These are phyloP conservation scores for Drosophila pseudoananassae DNA, from an alignment of 1,140 invertebrate species.

Conservation along the genomic window DNA sequence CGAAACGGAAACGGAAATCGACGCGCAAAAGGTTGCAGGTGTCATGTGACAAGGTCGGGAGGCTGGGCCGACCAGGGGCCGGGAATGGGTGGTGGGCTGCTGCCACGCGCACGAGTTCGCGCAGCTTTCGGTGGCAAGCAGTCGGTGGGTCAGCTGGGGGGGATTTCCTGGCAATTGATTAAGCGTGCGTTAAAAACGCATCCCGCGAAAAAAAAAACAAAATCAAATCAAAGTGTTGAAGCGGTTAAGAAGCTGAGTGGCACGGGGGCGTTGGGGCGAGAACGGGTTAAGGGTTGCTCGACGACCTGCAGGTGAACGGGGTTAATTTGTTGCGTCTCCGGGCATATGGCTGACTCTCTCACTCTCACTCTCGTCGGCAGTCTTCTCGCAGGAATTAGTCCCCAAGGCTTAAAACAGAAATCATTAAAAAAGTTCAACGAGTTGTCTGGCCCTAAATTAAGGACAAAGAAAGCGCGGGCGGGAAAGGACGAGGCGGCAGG, in stretches of 20 bases:
- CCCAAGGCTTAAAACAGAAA: slow-evolving; percentile 69
- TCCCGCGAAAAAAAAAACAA: slow-evolving; percentile 32
- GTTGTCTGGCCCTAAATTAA: slow-evolving; percentile 74
- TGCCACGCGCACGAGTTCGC: slow-evolving; percentile 44
- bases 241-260: slow-evolving; percentile 60
- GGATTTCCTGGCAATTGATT: slow-evolving; percentile 55
- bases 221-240: slow-evolving; percentile 83
- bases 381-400: slow-evolving; percentile 64
- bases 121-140: slow-evolving; percentile 25
- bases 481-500: neutral
- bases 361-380: neutral
- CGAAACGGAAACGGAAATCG: slow-evolving; percentile 79
- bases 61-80: slow-evolving; percentile 6
- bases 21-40: slow-evolving; percentile 81
- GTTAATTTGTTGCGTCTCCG: slow-evolving; percentile 76
- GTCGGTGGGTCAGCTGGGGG: slow-evolving; percentile 3
- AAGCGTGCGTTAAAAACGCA: slow-evolving; percentile 51
- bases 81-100: slow-evolving; percentile 1
- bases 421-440: slow-evolving; percentile 71
- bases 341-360: slow-evolving; percentile 61
- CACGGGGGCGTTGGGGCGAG: slow-evolving; percentile 6
- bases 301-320: slow-evolving; percentile 62
- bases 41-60: slow-evolving; percentile 74
- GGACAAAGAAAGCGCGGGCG: slow-evolving; percentile 34
- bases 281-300: slow-evolving; percentile 63